Evolutionary conservation across 1,140 invertebrate species (phyloP).

Genomic region (Aphidius gifuensis): DNA sequence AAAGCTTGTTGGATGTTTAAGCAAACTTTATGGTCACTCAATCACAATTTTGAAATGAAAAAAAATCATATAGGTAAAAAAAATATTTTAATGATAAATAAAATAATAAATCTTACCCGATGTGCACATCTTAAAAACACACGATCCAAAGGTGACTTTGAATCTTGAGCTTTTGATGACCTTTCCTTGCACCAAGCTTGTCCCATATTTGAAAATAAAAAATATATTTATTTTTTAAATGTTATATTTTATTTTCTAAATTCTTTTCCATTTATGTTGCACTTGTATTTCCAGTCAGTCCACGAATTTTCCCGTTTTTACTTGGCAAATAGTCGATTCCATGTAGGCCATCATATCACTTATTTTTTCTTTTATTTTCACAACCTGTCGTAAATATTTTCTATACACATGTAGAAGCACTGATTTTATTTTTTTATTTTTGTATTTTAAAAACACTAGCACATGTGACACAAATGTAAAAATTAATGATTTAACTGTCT

Average conservation of each 20-base stretch:
- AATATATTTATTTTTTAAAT: conserved; percentile 10
- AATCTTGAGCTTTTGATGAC: conserved; percentile 48
- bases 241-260: conserved; percentile 18
- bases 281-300: background rate
- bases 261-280: conserved; percentile 15
- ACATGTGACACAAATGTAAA: no score
- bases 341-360: conserved; percentile 16
- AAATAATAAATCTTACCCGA: conserved; percentile 37
- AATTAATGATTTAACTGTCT: no score
- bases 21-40: no score
- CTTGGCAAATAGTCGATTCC: background rate
- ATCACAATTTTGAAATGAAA: no score
- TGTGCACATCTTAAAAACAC: conserved; percentile 51
- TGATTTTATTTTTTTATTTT: background rate
- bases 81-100: background rate
- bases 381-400: conserved; percentile 36
- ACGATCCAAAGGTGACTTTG: conserved; percentile 52
- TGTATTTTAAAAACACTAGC: background rate
- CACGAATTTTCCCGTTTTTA: background rate
- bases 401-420: conserved; percentile 5
- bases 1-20: no score
- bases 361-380: conserved; percentile 35
- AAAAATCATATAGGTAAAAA: no score
- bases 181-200: conserved; percentile 52
- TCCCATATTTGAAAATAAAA: conserved; percentile 40